Evolutionary conservation across 2,113 vertebrate genomes (phyloP), one percentile per base, ranked within the genome.

Genomic region (Hoplias malabaricus): DNA sequence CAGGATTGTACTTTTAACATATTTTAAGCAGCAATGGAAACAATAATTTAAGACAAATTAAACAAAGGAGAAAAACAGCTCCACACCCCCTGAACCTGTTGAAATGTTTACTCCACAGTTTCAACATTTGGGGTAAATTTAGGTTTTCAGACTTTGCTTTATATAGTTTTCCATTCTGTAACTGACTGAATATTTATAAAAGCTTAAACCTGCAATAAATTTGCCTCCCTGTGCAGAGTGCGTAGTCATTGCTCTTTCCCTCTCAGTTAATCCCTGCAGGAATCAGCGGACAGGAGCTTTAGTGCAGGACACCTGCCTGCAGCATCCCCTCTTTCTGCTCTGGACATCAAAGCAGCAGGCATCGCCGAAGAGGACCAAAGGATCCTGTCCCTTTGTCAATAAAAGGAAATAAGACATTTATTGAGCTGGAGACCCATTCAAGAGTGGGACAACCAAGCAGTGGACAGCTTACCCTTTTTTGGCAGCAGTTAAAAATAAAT

Each of bases 401-500:
- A 29, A 40, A 76, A 73, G 72, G 48, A 72, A 79, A 61, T 59
- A 42, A 23, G 73, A 80, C 73, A 62, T 70, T 69, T 65, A 74
- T 69, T 71, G 46, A 65, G 61, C 53, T 63, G 76, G 25, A 79
- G 38, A 25, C 36, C 33, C 65, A 46, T 69, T 77, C 65, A 63
- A 50, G 36, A 75, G 67, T 73, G 66, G 56, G 63, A 75, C 69
- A 71, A 74, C 69, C 73, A 73, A 63, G 68, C 73, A 68, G 77
- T 57, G 70, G 70, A 68, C 78, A 74, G 65, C 76, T 63, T 56
- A 78, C 69, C 59, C 34, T 73, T 80, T n/a, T 83, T 88, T 88
- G 83, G 83, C 84, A 81, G 87, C 88, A 89, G 77, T 82, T 85
- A 88, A 79, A 75, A 50, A n/a, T n/a, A 33, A 43, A 66, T 63